Conservation (phyloP, 1,140 invertebrate species). For the Phymastichus coffea region DNA sequence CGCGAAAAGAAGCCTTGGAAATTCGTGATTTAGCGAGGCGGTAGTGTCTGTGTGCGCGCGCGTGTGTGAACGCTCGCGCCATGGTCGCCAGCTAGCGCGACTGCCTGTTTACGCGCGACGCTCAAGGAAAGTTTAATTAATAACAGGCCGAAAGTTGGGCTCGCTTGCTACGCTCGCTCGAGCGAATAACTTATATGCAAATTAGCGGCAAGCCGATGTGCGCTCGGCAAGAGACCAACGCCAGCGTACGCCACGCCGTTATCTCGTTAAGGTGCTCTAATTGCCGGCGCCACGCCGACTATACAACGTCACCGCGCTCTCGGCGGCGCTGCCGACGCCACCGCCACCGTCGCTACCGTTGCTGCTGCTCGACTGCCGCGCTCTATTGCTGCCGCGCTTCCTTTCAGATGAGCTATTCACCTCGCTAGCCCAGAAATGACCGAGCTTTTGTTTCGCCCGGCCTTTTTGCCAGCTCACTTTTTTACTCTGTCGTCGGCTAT, state of each 20-base stretch:
- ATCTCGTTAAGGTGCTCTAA: slow-evolving; percentile 26
- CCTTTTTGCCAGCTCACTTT: too few relatives aligned
- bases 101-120: slow-evolving; percentile 11
- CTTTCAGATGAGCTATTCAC: too few relatives aligned
- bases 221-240: background rate
- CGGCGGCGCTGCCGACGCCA: too few relatives aligned
- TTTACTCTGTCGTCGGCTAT: too few relatives aligned
- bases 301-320: too few relatives aligned
- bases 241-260: background rate
- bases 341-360: too few relatives aligned
- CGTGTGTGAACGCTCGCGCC: background rate
- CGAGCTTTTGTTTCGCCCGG: too few relatives aligned
- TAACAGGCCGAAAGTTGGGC: slow-evolving; percentile 25
- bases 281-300: slow-evolving; percentile 9
- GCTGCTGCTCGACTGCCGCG: too few relatives aligned
- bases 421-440: too few relatives aligned
- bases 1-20: too few relatives aligned
- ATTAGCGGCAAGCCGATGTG: slow-evolving; percentile 21
- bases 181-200: slow-evolving; percentile 26
- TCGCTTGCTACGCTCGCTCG: background rate
- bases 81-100: background rate
- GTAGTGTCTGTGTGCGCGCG: background rate
- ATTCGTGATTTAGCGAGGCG: too few relatives aligned
- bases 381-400: too few relatives aligned
- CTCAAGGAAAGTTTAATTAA: slow-evolving; percentile 26